Base-by-base conservation (phyloP, 2,797 vertebrate species). In the Tokudaia tokunoshimensis region DNA sequence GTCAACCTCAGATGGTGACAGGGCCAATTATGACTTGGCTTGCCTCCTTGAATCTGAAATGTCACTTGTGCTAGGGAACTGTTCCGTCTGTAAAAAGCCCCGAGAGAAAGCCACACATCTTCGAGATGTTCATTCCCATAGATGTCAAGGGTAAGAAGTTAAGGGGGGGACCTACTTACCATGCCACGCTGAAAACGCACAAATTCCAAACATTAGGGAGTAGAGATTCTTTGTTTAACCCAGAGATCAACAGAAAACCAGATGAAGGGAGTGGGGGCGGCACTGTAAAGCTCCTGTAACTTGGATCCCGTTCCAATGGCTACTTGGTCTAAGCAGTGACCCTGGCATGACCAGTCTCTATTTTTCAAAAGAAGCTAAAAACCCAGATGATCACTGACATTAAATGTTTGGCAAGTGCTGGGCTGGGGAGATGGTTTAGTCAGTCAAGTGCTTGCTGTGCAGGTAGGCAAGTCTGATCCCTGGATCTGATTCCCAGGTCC, bases 21-120 rank as follows among this genome's bases (percentile, higher is more conserved):
- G 89, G 65, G 84, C 92, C 96, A 97, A 82, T 95, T 94, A 95
- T 72, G 65, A 91, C 89, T 93, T 41, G 3, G 89, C 80, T 92
- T 15, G 34, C 78, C 76, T 67, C 92, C 91, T 84, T 89, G 87
- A 95, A 79, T 95, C 76, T 74, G 81, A 96, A 97, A 96, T 95
- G 94, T 95, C 91, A 95, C 91, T 97, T 79, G 91, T 14, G 2
- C 86, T 92, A 7, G 89, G 96, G 88, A 97, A 96, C 72, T 7
- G 52, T 19, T 74, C 86, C 37, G 50, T 91, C 81, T 86, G 15
- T 47, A 92, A 95, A 91, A 91, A 96, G 57, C 22, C 24, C 13
- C 34, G 4, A 7, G 59, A 94, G 74, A 85, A 14, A 95, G 50
- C 84, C 89, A 76, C 13, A n/a, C 31, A 31, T 59, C 70, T 65